Conservation (phyloP, 2,113 vertebrate genomes). For the Petromus typicus region DNA sequence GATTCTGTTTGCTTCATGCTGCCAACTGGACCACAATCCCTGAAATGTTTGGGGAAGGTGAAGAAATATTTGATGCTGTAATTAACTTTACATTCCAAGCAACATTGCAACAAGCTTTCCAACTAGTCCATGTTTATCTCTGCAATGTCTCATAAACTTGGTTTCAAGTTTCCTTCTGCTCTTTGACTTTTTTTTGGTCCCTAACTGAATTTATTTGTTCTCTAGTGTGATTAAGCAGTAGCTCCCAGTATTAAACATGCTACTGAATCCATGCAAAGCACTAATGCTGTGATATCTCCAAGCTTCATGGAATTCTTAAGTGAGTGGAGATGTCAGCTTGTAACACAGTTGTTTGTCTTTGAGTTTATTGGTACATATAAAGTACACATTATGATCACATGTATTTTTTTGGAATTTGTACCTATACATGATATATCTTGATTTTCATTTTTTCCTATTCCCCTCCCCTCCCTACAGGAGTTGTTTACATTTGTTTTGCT, state of each 20-base stretch:
- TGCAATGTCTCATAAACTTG: not conserved
- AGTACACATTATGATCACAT: too few relatives aligned
- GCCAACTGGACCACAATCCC: not conserved
- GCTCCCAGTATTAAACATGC: not conserved
- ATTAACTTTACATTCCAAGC: slow-evolving; percentile 56
- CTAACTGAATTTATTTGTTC: too few relatives aligned
- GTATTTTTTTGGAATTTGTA: too few relatives aligned
- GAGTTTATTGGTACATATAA: too few relatives aligned
- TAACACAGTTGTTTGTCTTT: too few relatives aligned
- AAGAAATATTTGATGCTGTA: not conserved
- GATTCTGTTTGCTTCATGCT: slow-evolving; percentile 48
- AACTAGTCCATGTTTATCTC: not conserved
- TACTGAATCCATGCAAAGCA: not conserved
- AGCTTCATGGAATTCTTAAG: too few relatives aligned
- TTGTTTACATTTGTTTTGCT: too few relatives aligned
- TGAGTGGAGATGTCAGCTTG: not conserved
- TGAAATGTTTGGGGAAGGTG: slow-evolving; percentile 35
- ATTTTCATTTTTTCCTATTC: too few relatives aligned
- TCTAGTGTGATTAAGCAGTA: not conserved
- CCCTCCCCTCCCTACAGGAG: too few relatives aligned
- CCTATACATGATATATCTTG: too few relatives aligned
- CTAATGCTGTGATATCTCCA: not conserved
- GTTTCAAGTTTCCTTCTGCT: not conserved
- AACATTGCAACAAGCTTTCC: slow-evolving; percentile 43
- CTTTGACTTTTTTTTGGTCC: not conserved